Evolutionary conservation across 2,888 invertebrate species (phyloP), one percentile per base, ranked within the genome.

Genomic region (Seira musarum): DNA sequence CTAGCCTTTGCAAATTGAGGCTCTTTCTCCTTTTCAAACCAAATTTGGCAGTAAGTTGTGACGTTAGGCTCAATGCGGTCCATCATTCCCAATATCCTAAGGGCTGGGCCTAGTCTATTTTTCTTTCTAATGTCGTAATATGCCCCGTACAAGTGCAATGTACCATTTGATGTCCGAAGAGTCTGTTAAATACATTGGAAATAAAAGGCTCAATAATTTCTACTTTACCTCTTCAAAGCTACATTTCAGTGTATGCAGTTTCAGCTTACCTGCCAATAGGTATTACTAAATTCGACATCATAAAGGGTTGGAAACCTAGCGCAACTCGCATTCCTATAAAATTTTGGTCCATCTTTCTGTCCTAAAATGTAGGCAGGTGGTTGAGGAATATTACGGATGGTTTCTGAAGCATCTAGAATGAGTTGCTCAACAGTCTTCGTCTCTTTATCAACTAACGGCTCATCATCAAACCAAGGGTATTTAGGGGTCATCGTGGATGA

Each of bases 251-350:
- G 5, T 40, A n/a, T n/a, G n/a, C n/a, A n/a, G n/a, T n/a, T n/a
- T n/a, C n/a, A n/a, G 30, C 70, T 70, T 30, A 86, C 86, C 90
- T 97, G 97, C 97, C 97, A 97, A 89, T 96, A 96, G 73, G 95
- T 92, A 88, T 97, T 97, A 90, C 96, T 96, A 90, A 96, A 97
- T 89, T 97, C 95, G 83, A 97, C 90, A 87, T 97, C 97, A 89
- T 94, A 96, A 86, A 96, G 93, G 80, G 93, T 94, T 0, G 97
- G 97, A 89, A 95, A 95, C 85, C 93, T 93, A 79, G 95, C 94
- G 90, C 96, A 96, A 80, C 93, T 93, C 87, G 92, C 92, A 89
- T 93, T 94, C 88, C 91, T 92, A 90, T 91, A 89, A 83, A 87
- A 89, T 86, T 91, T 91, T 85, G 93, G 92, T 89, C 94, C 94